Evolutionary conservation across 2,888 invertebrate species (phyloP).

Genomic region (Tolmerus cingulatus): DNA sequence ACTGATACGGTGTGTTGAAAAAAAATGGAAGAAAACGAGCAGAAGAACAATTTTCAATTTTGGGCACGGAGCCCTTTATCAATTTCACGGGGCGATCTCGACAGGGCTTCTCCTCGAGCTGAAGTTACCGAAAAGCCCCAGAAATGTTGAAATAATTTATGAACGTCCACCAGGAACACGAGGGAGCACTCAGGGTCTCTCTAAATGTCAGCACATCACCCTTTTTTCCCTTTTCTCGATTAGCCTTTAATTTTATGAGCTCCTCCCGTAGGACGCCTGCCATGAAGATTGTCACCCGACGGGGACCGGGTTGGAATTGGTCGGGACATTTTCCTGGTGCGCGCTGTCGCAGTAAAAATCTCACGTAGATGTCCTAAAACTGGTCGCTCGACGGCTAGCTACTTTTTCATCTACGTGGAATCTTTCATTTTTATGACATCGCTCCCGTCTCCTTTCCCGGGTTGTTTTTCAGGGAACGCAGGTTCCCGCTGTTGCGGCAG

Average conservation of each 20-base stretch:
- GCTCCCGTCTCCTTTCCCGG: neutral
- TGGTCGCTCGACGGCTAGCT: neutral
- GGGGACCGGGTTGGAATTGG: neutral
- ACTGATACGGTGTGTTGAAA: neutral
- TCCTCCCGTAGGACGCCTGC: neutral
- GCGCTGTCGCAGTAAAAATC: neutral
- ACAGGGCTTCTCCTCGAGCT: neutral
- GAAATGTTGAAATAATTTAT: slow-evolving; percentile 43
- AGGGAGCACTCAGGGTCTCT: slow-evolving; percentile 42
- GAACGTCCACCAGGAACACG: slow-evolving; percentile 41
- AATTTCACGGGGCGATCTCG: slow-evolving; percentile 33
- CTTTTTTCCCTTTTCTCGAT: slow-evolving; percentile 38
- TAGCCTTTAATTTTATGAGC: slow-evolving; percentile 44
- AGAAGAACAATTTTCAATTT: slow-evolving; percentile 26
- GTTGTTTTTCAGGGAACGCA: neutral
- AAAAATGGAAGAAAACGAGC: neutral
- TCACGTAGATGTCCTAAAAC: neutral
- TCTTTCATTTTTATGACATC: neutral
- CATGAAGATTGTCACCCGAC: neutral
- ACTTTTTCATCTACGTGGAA: neutral
- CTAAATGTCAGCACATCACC: slow-evolving; percentile 44
- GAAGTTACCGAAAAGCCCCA: neutral
- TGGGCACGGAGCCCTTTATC: slow-evolving; percentile 35
- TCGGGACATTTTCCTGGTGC: neutral
- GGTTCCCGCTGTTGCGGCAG: neutral